Base-by-base conservation (phyloP, 2,113 vertebrate genomes). In the Lophius piscatorius region DNA sequence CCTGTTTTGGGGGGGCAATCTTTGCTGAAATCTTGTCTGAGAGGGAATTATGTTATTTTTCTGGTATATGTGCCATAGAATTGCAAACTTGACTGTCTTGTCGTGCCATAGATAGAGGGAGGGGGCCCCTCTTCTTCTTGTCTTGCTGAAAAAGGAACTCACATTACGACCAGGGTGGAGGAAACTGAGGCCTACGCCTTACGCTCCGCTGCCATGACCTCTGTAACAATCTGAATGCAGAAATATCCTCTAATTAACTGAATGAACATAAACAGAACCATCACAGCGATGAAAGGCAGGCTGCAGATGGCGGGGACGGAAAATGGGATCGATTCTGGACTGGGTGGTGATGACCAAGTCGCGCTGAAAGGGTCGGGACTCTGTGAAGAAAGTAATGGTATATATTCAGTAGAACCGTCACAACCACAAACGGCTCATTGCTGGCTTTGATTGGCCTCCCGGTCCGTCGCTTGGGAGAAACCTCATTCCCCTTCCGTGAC, bases 221-320 rank as follows among this genome's bases (percentile, higher is more conserved):
- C 76, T 71, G 54, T 57, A 61, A 44, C 58, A 40, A 59, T 78
- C 70, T 64, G 38, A 83, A 77, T 65, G 49, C 56, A 54, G 47
- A 66, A 70, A 51, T 51, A 70, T 52, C 47, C 56, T 61, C 57
- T 66, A 80, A 81, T 75, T 71, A 61, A 55, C 72, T 57, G 68
- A 78, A 81, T 55, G 70, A 75, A 77, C 58, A 73, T 63, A 81
- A 83, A 82, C 77, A 54, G 61, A 64, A 64, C 64, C 49, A 79
- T 74, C 54, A 69, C n/a, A 66, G 74, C 51, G 38, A 78, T 76
- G 73, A 80, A 79, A 84, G 77, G 29, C 42, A 63, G 58, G 67
- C 78, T 77, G 67, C 81, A 84, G 79, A 85, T 88, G 84, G 84
- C 67, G 52, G 74, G n/a, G 68, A 79, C 51, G 46, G 70, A 21